phyloP scores from a whole-genome alignment of 2,797 vertebrate genomes.

The Aldrovandia affinis region DNA sequence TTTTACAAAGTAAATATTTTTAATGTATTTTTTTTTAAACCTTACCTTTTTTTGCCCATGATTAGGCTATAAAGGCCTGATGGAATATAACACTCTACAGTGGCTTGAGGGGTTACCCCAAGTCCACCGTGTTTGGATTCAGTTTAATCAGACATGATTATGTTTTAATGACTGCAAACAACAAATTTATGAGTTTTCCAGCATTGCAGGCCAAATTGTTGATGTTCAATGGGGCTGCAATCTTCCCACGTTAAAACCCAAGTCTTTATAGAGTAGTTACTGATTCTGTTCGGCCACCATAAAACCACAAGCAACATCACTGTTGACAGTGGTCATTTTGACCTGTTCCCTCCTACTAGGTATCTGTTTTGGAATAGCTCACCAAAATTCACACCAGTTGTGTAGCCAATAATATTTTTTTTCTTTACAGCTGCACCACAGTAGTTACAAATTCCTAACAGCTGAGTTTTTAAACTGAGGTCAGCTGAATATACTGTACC shows the following conservation, averaged over 20 bases:
- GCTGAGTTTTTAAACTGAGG: too few species aligned
- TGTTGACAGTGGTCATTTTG: too few species aligned
- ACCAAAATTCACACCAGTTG: too few species aligned
- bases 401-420: too few species aligned
- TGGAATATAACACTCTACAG: conserved; percentile 9
- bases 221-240: neutral
- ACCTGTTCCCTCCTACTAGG: too few species aligned
- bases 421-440: too few species aligned
- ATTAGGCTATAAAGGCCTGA: neutral
- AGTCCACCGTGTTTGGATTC: neutral
- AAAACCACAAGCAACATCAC: neutral
- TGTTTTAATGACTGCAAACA: neutral
- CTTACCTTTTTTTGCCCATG: neutral
- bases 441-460: too few species aligned
- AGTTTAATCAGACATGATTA: neutral
- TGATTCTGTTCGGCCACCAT: neutral
- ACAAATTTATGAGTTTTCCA: conserved; percentile 4
- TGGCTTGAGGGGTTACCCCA: neutral
- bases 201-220: neutral
- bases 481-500: too few species aligned
- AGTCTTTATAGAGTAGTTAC: neutral
- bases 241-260: neutral
- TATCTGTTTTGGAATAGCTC: too few species aligned
- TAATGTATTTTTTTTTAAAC: neutral
- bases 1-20: neutral